Conservation (phyloP, 1,140 invertebrate genomes). For the Manduca sexta region DNA sequence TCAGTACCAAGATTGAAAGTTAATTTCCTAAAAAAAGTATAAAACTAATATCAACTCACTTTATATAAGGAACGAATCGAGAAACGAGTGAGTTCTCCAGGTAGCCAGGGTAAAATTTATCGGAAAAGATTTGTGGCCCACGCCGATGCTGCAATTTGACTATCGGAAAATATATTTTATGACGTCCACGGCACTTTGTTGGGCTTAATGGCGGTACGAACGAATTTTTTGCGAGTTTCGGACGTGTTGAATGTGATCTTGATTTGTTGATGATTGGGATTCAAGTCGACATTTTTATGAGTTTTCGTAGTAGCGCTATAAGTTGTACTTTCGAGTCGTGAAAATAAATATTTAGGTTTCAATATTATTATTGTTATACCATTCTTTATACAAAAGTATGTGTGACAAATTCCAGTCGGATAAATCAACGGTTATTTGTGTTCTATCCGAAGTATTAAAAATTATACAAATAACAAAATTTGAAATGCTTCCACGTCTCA, state of each 20-base stretch:
- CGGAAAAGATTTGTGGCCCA: constrained; percentile 56
- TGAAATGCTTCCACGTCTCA: neutral
- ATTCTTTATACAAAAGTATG: too few relatives aligned
- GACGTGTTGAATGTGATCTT: constrained; percentile 22
- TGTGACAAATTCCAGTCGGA: too few relatives aligned
- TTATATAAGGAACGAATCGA: constrained; percentile 23
- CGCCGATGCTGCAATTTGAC: constrained; percentile 63
- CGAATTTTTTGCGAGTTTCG: constrained; percentile 20
- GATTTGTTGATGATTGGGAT: constrained; percentile 12
- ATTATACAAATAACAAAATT: too few relatives aligned
- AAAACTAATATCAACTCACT: too few relatives aligned
- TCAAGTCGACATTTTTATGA: neutral
- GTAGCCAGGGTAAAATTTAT: constrained; percentile 51
- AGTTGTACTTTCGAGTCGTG: too few relatives aligned
- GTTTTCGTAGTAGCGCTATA: neutral
- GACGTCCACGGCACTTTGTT: constrained; percentile 56
- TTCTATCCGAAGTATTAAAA: too few relatives aligned
- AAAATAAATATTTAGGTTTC: too few relatives aligned
- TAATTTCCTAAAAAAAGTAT: too few relatives aligned
- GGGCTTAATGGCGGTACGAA: constrained; percentile 44
- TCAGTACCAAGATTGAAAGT: too few relatives aligned
- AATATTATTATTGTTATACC: too few relatives aligned
- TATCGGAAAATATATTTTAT: constrained; percentile 68
- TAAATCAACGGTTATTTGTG: too few relatives aligned
- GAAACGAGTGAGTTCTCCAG: constrained; percentile 31